Conservation (phyloP, 2,797 vertebrate species). For the Cirrhinus molitorella region DNA sequence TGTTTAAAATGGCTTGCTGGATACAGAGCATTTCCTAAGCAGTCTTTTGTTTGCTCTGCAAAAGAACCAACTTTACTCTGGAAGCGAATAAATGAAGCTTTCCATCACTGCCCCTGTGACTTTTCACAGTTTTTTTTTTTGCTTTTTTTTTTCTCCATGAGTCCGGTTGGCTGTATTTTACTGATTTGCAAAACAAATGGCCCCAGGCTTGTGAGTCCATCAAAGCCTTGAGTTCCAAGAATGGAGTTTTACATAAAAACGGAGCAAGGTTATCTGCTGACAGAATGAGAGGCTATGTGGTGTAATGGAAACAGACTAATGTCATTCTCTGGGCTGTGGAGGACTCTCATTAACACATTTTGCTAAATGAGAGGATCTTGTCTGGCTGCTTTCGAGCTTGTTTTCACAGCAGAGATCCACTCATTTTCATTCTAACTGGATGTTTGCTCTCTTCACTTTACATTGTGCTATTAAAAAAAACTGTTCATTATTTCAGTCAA, state of each 20-base stretch:
- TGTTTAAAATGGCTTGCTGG: conserved; percentile 45
- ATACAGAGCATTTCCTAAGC: conserved; percentile 35
- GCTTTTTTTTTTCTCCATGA: not conserved
- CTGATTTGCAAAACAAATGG: conserved; percentile 36
- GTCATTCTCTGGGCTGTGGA: conserved; percentile 9
- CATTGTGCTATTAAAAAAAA: not conserved
- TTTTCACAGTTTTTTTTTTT: not conserved
- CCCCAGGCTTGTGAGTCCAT: not conserved
- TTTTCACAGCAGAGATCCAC: conserved; percentile 21
- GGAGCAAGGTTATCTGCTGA: conserved; percentile 12
- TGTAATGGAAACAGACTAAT: conserved; percentile 6
- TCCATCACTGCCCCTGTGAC: conserved; percentile 2
- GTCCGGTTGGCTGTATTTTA: not conserved
- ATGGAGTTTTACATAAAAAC: not conserved
- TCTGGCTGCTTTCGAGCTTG: not conserved
- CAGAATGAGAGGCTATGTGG: conserved; percentile 5
- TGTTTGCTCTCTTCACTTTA: not conserved
- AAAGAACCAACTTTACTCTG: conserved; percentile 22
- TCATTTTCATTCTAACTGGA: conserved; percentile 13
- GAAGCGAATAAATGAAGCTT: conserved; percentile 24
- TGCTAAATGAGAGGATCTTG: conserved; percentile 28
- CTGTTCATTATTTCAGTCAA: not conserved
- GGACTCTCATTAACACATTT: conserved; percentile 28
- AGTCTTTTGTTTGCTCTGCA: conserved; percentile 31
- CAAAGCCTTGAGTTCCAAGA: not conserved